Evolutionary conservation across 2,113 vertebrate species (phyloP).

Genomic region (Nasalis larvatus): DNA sequence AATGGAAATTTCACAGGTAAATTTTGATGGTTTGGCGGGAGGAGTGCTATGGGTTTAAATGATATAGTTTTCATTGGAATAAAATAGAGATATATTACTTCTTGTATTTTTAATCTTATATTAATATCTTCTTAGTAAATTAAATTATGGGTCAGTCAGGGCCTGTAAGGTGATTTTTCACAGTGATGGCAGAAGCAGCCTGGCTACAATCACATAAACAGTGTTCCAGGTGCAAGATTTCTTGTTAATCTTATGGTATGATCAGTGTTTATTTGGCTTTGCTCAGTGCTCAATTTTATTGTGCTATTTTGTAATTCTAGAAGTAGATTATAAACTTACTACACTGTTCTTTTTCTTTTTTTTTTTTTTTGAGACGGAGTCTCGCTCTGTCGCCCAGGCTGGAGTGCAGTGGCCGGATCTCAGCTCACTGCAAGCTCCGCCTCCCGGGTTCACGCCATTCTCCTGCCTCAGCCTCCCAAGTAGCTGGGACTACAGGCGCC

Average conservation of each 20-base stretch:
- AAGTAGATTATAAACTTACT: not conserved
- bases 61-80: not conserved
- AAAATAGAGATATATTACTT: not conserved
- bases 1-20: conserved; percentile 95
- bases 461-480: too few species aligned
- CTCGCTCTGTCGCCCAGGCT: too few species aligned
- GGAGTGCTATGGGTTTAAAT: not conserved
- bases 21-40: not conserved
- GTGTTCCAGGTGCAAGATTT: not conserved
- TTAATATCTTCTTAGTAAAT: conserved; percentile 11
- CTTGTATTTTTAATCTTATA: not conserved
- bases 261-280: conserved; percentile 28
- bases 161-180: not conserved
- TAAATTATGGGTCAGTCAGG: not conserved
- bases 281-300: not conserved
- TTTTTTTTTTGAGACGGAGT: too few species aligned
- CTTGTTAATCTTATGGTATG: not conserved
- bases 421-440: too few species aligned
- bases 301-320: not conserved
- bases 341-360: not conserved
- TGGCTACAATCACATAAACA: not conserved
- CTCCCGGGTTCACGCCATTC: too few species aligned
- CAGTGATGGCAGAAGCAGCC: not conserved
- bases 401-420: too few species aligned
- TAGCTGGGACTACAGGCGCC: too few species aligned